Percentiles rank a stretch among this genome's conserved stretches.
These are phyloP conservation scores for Temnothorax rugatulus DNA, from an alignment of 2,888 invertebrate genomes.

Conservation along the genomic window DNA sequence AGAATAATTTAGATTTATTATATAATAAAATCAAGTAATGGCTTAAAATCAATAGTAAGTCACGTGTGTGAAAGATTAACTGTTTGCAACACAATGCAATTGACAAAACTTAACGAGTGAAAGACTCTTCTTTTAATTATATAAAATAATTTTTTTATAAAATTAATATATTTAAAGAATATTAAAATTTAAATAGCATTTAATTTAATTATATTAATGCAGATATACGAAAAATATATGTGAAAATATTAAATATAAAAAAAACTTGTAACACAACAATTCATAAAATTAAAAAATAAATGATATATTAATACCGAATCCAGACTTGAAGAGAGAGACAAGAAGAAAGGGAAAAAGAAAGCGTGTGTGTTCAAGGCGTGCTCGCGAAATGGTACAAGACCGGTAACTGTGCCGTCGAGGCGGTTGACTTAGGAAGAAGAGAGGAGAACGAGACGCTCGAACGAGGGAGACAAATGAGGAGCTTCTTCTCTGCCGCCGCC, in stretches of 20 bases:
- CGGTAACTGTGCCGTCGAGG: slow-evolving; percentile 33
- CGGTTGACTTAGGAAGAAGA: slow-evolving; percentile 62
- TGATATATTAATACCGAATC: background rate
- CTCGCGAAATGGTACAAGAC: slow-evolving; percentile 54
- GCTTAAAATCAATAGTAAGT: too few relatives aligned
- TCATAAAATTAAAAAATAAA: background rate
- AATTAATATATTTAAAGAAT: background rate
- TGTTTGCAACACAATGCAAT: background rate
- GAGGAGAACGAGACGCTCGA: slow-evolving; percentile 59
- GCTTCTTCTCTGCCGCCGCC: slow-evolving; percentile 25
- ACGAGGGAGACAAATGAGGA: slow-evolving; percentile 74
- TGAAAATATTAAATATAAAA: background rate
- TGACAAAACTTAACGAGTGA: background rate
- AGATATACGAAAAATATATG: background rate
- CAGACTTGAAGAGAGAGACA: background rate
- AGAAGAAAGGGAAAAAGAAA: background rate
- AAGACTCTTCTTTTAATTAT: background rate
- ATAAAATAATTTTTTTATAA: background rate
- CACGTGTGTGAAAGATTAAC: background rate
- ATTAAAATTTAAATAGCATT: background rate
- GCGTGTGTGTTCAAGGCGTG: slow-evolving; percentile 8
- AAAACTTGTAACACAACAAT: slow-evolving; percentile 1
- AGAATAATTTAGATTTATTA: too few relatives aligned
- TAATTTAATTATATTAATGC: background rate
- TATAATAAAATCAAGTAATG: too few relatives aligned